Base-by-base conservation (phyloP, 2,797 vertebrate genomes). In the Cryptoprocta ferox region DNA sequence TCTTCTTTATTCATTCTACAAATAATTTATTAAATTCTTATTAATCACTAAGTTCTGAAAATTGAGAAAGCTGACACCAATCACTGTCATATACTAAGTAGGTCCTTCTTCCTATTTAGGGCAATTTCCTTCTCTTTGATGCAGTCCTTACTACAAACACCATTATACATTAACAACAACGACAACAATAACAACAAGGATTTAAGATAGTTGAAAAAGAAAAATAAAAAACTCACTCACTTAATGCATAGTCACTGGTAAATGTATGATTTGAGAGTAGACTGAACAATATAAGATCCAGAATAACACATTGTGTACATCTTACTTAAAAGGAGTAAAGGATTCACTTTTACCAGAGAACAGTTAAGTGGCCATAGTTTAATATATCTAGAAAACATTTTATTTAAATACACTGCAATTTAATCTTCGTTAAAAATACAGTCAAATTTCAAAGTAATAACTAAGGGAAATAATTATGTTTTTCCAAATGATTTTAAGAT, bases 11-110 rank as follows among this genome's bases (percentile, higher is more conserved):
- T 90, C 28, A 53, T 76, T 89, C 24, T 76, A 86, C 50, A 90
- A 66, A 37, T 83, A 90, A 87, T 73, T 73, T 73, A 42, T 45
- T 87, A 12, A 82, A n/a, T 91, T 65, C 19, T 59, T 96, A 90
- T 71, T 66, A 63, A 79, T 68, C 35, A 37, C 63, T 79, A n/a
- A 79, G 26, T 80, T 68, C 71, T 88, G 32, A 63, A 79, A 85
- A 61, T n/a, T 84, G 32, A 35, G 32, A 84, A 50, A 66, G 5
- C 26, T 53, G 26, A 73, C 26, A 91, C 4, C 5, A 87, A 39
- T 50, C 37, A 16, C 6, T 83, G n/a, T 37, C 16, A 59, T 16
- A 90, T 50, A 65, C 0, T 48, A 83, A 42, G 10, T 10, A 61
- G 21, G 19, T 65, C 1, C 53, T 56, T 6, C 53, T 56, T 1